Evolutionary conservation across 2,797 vertebrate genomes (phyloP).

Genomic region (Neomorphus geoffroyi): DNA sequence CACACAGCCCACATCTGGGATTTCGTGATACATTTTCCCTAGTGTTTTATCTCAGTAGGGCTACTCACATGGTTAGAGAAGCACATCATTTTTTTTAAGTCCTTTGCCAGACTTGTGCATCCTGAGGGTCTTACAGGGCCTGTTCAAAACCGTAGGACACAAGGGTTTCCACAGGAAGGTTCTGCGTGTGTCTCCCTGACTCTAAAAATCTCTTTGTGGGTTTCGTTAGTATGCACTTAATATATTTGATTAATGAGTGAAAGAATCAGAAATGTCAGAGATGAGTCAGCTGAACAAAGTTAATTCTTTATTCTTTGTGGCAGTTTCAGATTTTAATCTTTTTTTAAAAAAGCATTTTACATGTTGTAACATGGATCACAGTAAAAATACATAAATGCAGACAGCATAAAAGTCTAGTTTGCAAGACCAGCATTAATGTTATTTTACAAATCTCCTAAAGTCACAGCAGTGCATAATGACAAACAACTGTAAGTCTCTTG

Average conservation of each 20-base stretch:
- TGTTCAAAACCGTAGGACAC: not conserved
- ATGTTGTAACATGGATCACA: not conserved
- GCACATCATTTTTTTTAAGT: not conserved
- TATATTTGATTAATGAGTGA: not conserved
- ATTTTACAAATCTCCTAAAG: not conserved
- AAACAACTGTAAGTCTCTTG: not conserved
- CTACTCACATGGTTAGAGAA: not conserved
- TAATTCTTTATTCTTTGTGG: not conserved
- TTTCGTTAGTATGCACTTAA: not conserved
- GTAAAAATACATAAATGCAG: not conserved
- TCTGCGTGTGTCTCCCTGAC: not conserved
- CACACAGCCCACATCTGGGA: not conserved
- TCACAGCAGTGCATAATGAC: not conserved
- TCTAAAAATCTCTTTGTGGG: not conserved
- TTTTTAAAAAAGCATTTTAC: not conserved
- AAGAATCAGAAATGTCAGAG: not conserved
- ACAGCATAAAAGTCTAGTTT: not conserved
- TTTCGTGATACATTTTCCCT: not conserved
- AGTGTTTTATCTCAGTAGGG: not conserved
- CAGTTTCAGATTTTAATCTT: not conserved
- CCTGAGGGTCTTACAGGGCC: not conserved
- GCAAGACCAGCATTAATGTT: not conserved
- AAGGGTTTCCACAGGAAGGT: not conserved
- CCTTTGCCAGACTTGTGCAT: not conserved
- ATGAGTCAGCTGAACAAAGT: constrained; percentile 9